Percentiles rank a stretch among this genome's conserved stretches.
Evolutionary conservation across 2,888 invertebrate species (phyloP).

Genomic region (Epinotia brunnichana): DNA sequence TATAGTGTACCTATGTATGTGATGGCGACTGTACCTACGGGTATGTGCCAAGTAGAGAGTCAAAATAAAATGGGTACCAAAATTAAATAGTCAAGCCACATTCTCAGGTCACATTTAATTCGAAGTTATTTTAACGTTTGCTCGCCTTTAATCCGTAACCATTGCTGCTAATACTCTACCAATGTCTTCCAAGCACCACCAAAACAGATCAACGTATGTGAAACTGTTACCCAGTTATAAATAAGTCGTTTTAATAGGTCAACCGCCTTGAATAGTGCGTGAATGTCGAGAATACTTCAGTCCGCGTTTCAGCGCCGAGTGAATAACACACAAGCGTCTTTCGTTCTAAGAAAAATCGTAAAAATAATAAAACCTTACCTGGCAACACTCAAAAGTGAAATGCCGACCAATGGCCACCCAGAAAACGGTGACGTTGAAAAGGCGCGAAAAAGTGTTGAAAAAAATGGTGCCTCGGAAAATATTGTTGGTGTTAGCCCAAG

Average conservation of each 20-base stretch:
- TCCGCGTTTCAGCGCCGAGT: conserved; percentile 34
- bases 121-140: background rate
- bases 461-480: conserved; percentile 41
- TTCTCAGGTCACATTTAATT: background rate
- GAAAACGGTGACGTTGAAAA: conserved; percentile 37
- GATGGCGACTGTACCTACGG: too few relatives aligned
- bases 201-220: conserved; percentile 15
- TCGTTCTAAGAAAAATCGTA: background rate
- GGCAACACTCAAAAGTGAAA: conserved; percentile 21
- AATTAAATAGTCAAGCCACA: background rate
- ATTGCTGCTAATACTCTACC: conserved; percentile 7
- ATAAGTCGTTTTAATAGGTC: conserved; percentile 34
- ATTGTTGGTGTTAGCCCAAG: conserved; percentile 48
- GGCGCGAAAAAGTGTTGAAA: conserved; percentile 46
- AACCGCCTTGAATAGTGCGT: conserved; percentile 26
- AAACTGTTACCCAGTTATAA: conserved; percentile 11
- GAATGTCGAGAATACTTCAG: conserved; percentile 32
- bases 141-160: background rate
- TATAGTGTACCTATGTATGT: too few relatives aligned
- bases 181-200: background rate
- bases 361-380: conserved; percentile 12
- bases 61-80: background rate
- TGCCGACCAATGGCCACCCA: conserved; percentile 44
- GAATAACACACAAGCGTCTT: conserved; percentile 20
- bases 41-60: background rate